Conservation (phyloP, 2,113 vertebrate species). For the Carassius carassius region DNA sequence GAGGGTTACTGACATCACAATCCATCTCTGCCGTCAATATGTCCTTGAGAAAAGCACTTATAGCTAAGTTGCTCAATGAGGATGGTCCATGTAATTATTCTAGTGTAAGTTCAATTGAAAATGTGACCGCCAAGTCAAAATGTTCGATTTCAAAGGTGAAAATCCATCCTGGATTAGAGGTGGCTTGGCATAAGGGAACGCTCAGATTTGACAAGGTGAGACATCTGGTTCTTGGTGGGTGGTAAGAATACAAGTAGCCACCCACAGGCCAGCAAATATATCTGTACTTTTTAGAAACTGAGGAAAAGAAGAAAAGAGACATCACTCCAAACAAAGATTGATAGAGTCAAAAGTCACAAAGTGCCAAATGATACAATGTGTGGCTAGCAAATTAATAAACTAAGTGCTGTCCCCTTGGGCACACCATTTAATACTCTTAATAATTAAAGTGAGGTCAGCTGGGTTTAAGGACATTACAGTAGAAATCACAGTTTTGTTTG, state of each 20-base stretch:
- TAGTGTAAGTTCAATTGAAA: conserved; percentile 28
- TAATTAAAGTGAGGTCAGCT: neutral
- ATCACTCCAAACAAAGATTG: neutral
- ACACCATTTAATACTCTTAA: neutral
- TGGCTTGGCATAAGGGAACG: conserved; percentile 40
- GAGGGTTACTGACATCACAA: conserved; percentile 31
- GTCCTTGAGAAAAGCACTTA: conserved; percentile 31
- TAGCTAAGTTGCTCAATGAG: neutral
- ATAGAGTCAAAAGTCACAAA: neutral
- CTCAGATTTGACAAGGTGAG: conserved; percentile 52
- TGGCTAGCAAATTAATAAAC: neutral
- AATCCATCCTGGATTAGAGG: conserved; percentile 18
- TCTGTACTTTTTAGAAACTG: conserved; percentile 21
- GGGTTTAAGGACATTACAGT: neutral
- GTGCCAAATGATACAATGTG: neutral
- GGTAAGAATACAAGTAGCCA: conserved; percentile 22
- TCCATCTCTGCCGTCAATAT: conserved; percentile 29
- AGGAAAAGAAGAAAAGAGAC: neutral
- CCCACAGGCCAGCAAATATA: neutral
- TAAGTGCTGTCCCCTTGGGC: neutral
- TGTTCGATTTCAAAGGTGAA: conserved; percentile 46
- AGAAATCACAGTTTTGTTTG: neutral
- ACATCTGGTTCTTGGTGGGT: conserved; percentile 38
- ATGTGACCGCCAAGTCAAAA: conserved; percentile 33
- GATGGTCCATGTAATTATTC: conserved; percentile 17